A percentile compares a stretch with the other conserved stretches of the same genome.
Evolutionary conservation across 2,797 vertebrate species (phyloP).

Genomic region (Phrynocephalus vlangalii): DNA sequence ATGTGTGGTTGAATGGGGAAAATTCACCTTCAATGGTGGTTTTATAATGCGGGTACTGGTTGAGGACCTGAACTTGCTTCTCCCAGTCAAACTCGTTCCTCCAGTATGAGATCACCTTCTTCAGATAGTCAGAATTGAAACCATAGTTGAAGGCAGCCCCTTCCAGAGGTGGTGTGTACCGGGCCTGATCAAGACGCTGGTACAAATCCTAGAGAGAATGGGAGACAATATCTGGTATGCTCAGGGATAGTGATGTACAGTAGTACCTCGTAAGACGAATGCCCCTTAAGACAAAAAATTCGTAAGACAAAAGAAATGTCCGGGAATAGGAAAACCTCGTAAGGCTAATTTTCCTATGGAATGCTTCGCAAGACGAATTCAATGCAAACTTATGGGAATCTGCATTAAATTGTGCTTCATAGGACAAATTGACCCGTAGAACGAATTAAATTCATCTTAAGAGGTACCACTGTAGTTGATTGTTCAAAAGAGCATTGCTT

Average conservation of each 20-base stretch:
- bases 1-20: background rate
- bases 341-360: no score
- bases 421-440: no score
- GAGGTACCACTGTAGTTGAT: background rate
- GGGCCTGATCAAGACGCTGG: slow-evolving; percentile 82
- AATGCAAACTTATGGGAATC: no score
- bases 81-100: slow-evolving; percentile 87
- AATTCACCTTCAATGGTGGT: slow-evolving; percentile 90
- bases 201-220: slow-evolving; percentile 81
- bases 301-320: no score
- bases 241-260: background rate
- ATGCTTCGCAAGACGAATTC: no score
- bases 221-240: background rate
- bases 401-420: no score
- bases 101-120: slow-evolving; percentile 86
- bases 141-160: slow-evolving; percentile 86
- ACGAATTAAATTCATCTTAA: no score
- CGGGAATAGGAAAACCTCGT: no score
- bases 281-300: no score
- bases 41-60: slow-evolving; percentile 89
- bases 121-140: slow-evolving; percentile 85
- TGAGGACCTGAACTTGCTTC: slow-evolving; percentile 85
- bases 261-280: no score
- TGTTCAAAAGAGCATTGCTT: rapidly evolving
- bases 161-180: slow-evolving; percentile 81